These are phyloP conservation scores for Umimayanthus chanpuru DNA, from an alignment of 92 coral and sea anemone genomes.

Conservation along the genomic window DNA sequence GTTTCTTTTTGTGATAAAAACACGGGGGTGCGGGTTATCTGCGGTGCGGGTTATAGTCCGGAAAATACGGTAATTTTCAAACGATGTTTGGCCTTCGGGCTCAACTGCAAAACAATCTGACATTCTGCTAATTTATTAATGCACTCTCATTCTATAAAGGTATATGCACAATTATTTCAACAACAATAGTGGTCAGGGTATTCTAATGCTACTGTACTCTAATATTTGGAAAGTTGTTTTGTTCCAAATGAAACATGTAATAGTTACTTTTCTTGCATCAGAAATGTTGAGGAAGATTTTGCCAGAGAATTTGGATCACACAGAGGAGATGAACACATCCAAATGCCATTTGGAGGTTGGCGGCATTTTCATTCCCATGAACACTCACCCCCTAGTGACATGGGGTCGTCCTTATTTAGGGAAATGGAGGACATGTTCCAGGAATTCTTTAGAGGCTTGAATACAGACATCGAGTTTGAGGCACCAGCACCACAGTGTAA, in stretches of 20 bases:
- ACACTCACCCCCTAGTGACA: slow-evolving; percentile 4
- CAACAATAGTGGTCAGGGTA: too few relatives aligned
- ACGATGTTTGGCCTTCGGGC: too few relatives aligned
- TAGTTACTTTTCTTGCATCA: slow-evolving; percentile 12
- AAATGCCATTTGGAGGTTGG: slow-evolving; percentile 38
- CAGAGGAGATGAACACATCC: slow-evolving; percentile 29
- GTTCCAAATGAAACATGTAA: background rate
- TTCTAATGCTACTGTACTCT: too few relatives aligned
- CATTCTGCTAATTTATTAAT: too few relatives aligned
- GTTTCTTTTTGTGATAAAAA: too few relatives aligned
- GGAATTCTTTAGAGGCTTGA: slow-evolving; percentile 74
- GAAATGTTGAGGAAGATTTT: slow-evolving; percentile 78
- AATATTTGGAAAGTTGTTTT: background rate
- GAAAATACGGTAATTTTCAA: too few relatives aligned
- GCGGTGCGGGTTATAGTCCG: too few relatives aligned
- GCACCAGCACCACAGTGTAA: slow-evolving; percentile 48
- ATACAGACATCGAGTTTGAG: slow-evolving; percentile 37
- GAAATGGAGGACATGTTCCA: slow-evolving; percentile 90
- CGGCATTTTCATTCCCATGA: background rate
- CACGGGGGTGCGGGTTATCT: too few relatives aligned
- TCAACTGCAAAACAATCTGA: too few relatives aligned
- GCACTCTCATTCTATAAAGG: too few relatives aligned
- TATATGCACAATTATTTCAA: too few relatives aligned
- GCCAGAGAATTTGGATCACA: slow-evolving; percentile 45
- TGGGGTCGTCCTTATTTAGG: slow-evolving; percentile 55